Evolutionary conservation across 2,888 invertebrate species (phyloP), one percentile per base, ranked within the genome.

Genomic region (Aleiodes testaceus): DNA sequence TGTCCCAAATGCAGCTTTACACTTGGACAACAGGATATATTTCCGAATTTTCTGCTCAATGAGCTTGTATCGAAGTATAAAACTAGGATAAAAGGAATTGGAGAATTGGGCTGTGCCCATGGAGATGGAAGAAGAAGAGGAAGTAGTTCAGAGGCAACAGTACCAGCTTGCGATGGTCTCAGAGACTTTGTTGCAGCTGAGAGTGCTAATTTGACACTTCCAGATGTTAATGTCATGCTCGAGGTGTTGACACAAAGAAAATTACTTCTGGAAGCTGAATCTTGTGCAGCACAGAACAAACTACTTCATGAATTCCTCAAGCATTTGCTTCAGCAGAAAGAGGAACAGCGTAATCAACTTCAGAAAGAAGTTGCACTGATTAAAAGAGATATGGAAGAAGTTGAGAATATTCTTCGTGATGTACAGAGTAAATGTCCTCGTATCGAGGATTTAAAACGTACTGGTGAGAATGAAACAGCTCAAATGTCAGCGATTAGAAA

Each of bases 31-130:
- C 90, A 90, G 76, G 95, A 93, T 78, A 92, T 96, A 72, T 95
- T 95, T 84, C 97, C 97, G 0, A 97, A 97, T 88, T 95, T 95
- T 84, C 88, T 95, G 69, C 89, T 97, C 45, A 95, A 96, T 85
- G 95, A 96, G 85, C 87, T 97, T 78, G 91, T 95, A 49, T 91
- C 92, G 4, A 93, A 95, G 79, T 91, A 94, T 73, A 91, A 92
- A 76, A 86, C 90, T 49, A 88, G 91, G 72, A 79, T 88, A 47
- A 89, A 88, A 72, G 89, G 89, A 30, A 84, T 89, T 44, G 87
- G 88, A 63, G 88, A 88, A 65, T 79, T 89, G 42, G 86, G 89
- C 45, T 79, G 77, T 65, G 69, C 75, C 47, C 81, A 73, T 72
- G 71, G 72, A 16, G 84, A 85, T 55, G 78, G 79, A 3, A 80